phyloP scores from a whole-genome alignment of 2,113 vertebrate species.

The Notiomystis cincta region DNA sequence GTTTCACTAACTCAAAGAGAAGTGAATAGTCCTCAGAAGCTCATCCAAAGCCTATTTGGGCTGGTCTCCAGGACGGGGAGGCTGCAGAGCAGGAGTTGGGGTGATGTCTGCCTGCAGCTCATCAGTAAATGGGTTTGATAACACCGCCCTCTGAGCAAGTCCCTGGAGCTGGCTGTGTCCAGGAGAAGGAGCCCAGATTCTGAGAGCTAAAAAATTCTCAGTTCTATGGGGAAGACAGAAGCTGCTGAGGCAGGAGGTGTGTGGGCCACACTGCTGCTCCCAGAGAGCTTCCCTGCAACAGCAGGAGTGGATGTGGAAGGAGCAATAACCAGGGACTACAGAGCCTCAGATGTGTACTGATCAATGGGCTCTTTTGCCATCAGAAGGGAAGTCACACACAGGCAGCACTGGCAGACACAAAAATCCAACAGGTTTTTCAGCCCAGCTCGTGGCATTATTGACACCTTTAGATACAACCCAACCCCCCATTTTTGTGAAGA shows the following conservation, averaged over 20 bases:
- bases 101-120: background rate
- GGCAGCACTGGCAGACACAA: background rate
- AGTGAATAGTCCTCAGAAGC: background rate
- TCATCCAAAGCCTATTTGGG: background rate
- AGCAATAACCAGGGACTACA: background rate
- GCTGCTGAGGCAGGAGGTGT: fast-evolving
- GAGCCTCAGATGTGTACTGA: background rate
- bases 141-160: background rate
- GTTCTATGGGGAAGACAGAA: background rate
- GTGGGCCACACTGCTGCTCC: background rate
- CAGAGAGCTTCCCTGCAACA: background rate
- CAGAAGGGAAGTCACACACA: background rate
- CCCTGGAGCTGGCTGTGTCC: background rate
- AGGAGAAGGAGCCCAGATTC: background rate
- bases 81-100: background rate
- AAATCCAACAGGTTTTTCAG: background rate
- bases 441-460: background rate
- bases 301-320: background rate
- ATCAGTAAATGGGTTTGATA: background rate
- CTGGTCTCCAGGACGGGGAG: background rate
- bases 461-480: background rate
- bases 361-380: background rate
- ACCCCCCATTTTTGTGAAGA: background rate
- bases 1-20: background rate
- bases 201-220: background rate